Evolutionary conservation across 2,113 vertebrate genomes (phyloP).

Genomic region (Sigmodon hispidus): DNA sequence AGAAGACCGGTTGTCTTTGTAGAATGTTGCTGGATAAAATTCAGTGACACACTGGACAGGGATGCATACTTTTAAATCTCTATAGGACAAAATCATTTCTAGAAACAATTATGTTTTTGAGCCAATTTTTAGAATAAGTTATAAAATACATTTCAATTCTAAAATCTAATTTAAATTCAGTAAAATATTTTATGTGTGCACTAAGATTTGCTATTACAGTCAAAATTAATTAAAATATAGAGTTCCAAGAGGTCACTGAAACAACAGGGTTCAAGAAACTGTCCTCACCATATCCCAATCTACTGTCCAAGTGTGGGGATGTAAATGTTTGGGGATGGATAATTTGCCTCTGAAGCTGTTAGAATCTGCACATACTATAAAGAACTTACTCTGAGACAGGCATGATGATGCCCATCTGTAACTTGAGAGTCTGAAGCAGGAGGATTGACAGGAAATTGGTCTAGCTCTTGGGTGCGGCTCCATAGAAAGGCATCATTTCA

Average conservation of each 20-base stretch:
- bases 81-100: not conserved
- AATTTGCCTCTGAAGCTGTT: not conserved
- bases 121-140: not conserved
- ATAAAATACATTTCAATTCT: constrained; percentile 14
- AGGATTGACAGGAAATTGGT: not conserved
- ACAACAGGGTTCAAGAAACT: not conserved
- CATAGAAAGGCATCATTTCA: not conserved
- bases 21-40: not conserved
- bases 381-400: not conserved
- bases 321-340: not conserved
- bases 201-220: not conserved
- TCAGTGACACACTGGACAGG: not conserved
- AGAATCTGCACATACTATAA: not conserved
- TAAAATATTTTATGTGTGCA: not conserved
- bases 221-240: constrained; percentile 33
- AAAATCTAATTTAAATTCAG: not conserved
- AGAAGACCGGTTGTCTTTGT: not conserved
- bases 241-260: not conserved
- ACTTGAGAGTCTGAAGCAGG: not conserved
- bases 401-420: not conserved
- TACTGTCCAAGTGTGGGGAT: not conserved
- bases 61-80: not conserved
- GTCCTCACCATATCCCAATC: not conserved
- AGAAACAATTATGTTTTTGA: not conserved
- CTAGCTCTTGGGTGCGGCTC: not conserved